These are phyloP conservation scores for Ariolimax columbianus DNA, from an alignment of 2,888 invertebrate genomes.

Conservation along the genomic window DNA sequence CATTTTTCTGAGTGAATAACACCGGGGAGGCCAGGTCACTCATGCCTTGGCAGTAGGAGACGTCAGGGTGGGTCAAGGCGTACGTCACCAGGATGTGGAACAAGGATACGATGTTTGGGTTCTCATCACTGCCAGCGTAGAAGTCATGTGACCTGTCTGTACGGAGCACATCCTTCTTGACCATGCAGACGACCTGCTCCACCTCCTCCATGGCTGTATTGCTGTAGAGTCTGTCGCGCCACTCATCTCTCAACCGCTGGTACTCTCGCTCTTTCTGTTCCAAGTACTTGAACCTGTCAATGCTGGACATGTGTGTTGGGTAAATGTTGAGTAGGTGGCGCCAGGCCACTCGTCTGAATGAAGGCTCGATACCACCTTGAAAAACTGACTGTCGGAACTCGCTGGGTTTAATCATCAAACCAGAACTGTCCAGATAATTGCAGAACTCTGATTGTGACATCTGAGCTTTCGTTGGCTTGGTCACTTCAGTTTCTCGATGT, in stretches of 20 bases:
- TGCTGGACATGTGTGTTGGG: slow-evolving; percentile 92
- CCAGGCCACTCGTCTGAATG: slow-evolving; percentile 92
- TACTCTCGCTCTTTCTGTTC: slow-evolving; percentile 92
- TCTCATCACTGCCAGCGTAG: slow-evolving; percentile 92
- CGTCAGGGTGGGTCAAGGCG: slow-evolving; percentile 94
- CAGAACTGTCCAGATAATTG: slow-evolving; percentile 91
- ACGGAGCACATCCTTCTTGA: slow-evolving; percentile 94
- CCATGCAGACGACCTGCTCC: slow-evolving; percentile 93
- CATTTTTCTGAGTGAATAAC: slow-evolving; percentile 96
- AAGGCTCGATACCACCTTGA: slow-evolving; percentile 94
- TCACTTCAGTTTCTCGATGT: slow-evolving; percentile 66
- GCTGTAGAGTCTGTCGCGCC: slow-evolving; percentile 86
- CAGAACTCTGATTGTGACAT: slow-evolving; percentile 94
- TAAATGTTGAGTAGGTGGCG: slow-evolving; percentile 97
- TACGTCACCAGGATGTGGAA: slow-evolving; percentile 98
- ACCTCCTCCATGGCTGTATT: slow-evolving; percentile 80
- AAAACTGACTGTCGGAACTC: slow-evolving; percentile 94
- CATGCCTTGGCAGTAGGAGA: slow-evolving; percentile 98
- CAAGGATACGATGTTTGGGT: slow-evolving; percentile 93
- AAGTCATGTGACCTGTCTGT: slow-evolving; percentile 95
- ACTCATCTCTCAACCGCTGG: slow-evolving; percentile 87
- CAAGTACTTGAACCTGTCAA: slow-evolving; percentile 95
- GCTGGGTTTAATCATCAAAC: slow-evolving; percentile 89
- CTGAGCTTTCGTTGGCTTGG: slow-evolving; percentile 81
- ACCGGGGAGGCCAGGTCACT: slow-evolving; percentile 96